These are phyloP conservation scores for Euproctis similis DNA, from an alignment of 2,888 invertebrate species.

Conservation along the genomic window DNA sequence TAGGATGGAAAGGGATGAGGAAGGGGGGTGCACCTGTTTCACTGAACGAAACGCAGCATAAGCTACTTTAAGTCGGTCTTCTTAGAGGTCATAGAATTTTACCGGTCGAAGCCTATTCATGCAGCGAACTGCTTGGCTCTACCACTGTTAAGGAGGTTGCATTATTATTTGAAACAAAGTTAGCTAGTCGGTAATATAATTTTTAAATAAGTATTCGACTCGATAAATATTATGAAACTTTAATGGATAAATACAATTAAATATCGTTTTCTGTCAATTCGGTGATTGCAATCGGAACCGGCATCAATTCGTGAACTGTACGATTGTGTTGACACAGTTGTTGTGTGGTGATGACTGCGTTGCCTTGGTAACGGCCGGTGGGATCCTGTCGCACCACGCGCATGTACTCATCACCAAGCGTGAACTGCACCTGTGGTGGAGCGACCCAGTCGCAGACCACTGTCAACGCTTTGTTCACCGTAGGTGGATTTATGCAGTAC, in stretches of 20 bases:
- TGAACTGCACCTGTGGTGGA: slow-evolving; percentile 54
- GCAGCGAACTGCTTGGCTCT: too few species aligned
- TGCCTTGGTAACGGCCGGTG: slow-evolving; percentile 41
- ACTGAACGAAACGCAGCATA: too few species aligned
- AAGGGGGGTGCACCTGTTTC: too few species aligned
- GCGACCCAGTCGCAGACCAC: slow-evolving; percentile 60
- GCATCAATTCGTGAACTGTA: background rate
- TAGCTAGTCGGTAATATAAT: too few species aligned
- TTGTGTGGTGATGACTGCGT: slow-evolving; percentile 52
- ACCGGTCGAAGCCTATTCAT: too few species aligned
- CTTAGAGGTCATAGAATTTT: too few species aligned
- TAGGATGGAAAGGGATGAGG: too few species aligned
- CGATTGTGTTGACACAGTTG: slow-evolving; percentile 49
- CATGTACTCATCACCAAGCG: slow-evolving; percentile 53
- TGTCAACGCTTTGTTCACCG: slow-evolving; percentile 46
- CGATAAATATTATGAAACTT: too few species aligned
- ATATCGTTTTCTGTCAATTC: background rate
- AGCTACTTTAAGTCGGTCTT: too few species aligned
- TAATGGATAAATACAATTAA: too few species aligned
- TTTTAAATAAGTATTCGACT: background rate
- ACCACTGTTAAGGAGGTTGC: too few species aligned
- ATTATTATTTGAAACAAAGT: too few species aligned
- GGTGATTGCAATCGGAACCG: background rate
- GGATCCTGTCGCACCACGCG: slow-evolving; percentile 56
- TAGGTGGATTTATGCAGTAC: slow-evolving; percentile 49